A percentile compares a stretch with the other conserved stretches of the same genome.
Evolutionary conservation across 2,113 vertebrate species (phyloP).

Genomic region (Zosterops hypoxanthus): DNA sequence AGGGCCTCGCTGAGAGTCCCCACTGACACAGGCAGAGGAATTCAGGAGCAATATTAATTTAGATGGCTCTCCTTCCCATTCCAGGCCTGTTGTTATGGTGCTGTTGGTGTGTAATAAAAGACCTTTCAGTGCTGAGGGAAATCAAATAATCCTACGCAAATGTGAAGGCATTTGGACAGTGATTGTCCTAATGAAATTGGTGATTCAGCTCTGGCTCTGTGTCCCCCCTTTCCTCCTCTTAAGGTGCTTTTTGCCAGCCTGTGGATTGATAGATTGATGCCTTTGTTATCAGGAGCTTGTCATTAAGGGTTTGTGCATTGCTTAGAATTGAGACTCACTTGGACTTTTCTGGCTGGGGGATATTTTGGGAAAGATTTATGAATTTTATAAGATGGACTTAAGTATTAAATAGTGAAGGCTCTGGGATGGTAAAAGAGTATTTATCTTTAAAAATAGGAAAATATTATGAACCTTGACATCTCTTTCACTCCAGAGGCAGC

Average conservation of each 20-base stretch:
- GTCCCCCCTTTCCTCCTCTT: slow-evolving; percentile 38
- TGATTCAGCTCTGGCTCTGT: slow-evolving; percentile 58
- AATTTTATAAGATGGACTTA: neutral
- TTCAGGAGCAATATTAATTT: slow-evolving; percentile 51
- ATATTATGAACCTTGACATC: neutral
- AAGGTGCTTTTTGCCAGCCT: slow-evolving; percentile 19
- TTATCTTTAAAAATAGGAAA: neutral
- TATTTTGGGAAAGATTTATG: slow-evolving; percentile 20
- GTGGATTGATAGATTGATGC: slow-evolving; percentile 40
- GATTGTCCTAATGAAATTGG: slow-evolving; percentile 69
- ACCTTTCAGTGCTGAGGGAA: slow-evolving; percentile 58
- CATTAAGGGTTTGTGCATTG: neutral
- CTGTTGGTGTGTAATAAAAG: slow-evolving; percentile 64
- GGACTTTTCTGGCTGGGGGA: neutral
- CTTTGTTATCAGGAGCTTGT: slow-evolving; percentile 33
- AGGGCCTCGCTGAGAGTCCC: neutral
- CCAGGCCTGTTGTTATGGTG: slow-evolving; percentile 47
- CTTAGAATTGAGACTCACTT: slow-evolving; percentile 23
- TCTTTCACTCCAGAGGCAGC: neutral
- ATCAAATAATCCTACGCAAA: slow-evolving; percentile 68
- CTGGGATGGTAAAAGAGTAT: neutral
- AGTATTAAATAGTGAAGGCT: neutral
- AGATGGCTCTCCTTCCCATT: slow-evolving; percentile 44
- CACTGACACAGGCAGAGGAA: neutral
- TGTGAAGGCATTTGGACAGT: neutral